These are phyloP conservation scores for Crocodylus rhombifer DNA, from an alignment of 2,797 vertebrate genomes.

Conservation along the genomic window DNA sequence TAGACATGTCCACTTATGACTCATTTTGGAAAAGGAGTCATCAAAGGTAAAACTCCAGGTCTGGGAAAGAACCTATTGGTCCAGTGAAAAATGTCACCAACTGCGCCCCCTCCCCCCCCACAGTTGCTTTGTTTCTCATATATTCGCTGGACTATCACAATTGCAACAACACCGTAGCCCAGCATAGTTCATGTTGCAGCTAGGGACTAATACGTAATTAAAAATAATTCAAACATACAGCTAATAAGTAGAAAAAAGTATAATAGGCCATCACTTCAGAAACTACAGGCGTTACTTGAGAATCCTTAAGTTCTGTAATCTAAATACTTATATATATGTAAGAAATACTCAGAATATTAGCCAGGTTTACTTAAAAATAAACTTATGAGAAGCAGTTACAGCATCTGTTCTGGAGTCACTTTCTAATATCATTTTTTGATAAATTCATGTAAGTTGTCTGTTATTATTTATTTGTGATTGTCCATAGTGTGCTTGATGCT, in stretches of 20 bases:
- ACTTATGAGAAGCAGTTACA: neutral
- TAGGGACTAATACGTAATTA: neutral
- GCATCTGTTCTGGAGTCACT: neutral
- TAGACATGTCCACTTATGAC: too few species aligned
- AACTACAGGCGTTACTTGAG: neutral
- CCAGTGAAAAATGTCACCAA: too few species aligned
- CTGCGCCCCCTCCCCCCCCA: too few species aligned
- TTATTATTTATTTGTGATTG: neutral
- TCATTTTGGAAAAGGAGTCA: too few species aligned
- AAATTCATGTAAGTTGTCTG: neutral
- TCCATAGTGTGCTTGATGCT: neutral
- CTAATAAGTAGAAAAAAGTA: neutral
- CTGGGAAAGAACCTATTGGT: too few species aligned
- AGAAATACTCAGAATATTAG: neutral
- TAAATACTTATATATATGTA: neutral
- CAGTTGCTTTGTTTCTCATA: neutral
- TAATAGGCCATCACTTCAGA: conserved; percentile 1
- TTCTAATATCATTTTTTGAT: neutral
- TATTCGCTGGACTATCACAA: neutral
- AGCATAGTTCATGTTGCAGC: neutral
- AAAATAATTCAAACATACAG: neutral
- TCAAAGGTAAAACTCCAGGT: too few species aligned
- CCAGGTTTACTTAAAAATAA: neutral
- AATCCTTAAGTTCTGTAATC: neutral
- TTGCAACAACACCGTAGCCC: neutral